A percentile compares a stretch with the other conserved stretches of the same genome.
Evolutionary conservation across 2,888 invertebrate genomes (phyloP).

Genomic region (Eupithecia tripunctaria): DNA sequence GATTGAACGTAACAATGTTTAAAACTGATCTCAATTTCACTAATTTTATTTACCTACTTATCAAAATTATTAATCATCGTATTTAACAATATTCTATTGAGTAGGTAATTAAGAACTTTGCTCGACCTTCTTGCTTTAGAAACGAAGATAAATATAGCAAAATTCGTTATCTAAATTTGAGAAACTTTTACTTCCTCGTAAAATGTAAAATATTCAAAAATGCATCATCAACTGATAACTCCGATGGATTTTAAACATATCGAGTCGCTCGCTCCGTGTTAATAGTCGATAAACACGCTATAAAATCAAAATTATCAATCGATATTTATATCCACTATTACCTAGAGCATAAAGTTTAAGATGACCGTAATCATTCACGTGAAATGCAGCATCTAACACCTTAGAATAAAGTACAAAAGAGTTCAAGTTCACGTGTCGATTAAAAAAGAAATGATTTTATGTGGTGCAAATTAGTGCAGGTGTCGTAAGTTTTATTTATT

Average conservation of each 20-base stretch:
- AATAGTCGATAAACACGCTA: constrained; percentile 44
- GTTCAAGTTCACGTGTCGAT: constrained; percentile 2
- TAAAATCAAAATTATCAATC: constrained; percentile 40
- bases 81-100: neutral
- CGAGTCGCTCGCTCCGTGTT: constrained; percentile 36
- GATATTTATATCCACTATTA: constrained; percentile 28
- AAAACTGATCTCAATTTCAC: no score
- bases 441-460: constrained; percentile 23
- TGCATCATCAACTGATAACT: constrained; percentile 37
- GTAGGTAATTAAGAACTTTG: neutral
- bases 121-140: neutral
- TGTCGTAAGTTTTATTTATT: constrained; percentile 29
- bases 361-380: constrained; percentile 12
- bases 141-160: constrained; percentile 1
- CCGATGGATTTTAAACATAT: constrained; percentile 43
- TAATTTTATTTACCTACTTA: no score
- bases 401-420: constrained; percentile 24
- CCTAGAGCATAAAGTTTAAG: constrained; percentile 21
- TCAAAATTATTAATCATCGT: no score
- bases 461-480: constrained; percentile 37
- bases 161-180: constrained; percentile 12
- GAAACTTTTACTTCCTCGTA: constrained; percentile 26
- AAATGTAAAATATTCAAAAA: constrained; percentile 20
- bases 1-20: no score
- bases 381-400: constrained; percentile 10